Conservation (phyloP, 2,888 invertebrate species). For the Agrilus cyanescens region DNA sequence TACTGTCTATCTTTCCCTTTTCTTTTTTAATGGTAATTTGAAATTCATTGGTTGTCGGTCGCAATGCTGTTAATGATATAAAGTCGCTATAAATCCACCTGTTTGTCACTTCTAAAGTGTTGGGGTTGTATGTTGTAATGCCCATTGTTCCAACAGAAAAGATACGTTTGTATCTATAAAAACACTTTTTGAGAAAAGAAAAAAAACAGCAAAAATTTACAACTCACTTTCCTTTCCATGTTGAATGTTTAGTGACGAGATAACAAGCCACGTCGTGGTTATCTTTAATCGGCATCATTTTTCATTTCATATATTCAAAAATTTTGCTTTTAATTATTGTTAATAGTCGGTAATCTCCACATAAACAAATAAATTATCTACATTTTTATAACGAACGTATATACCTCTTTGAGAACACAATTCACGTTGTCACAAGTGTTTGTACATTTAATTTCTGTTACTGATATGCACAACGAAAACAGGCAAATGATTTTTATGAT, state of each 20-base stretch:
- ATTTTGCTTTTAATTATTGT: neutral
- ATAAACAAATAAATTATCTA: too few relatives aligned
- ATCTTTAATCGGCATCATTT: constrained; percentile 75
- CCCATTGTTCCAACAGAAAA: constrained; percentile 93
- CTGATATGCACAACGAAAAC: too few relatives aligned
- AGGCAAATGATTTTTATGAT: too few relatives aligned
- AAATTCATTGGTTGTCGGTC: constrained; percentile 48
- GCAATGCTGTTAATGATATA: constrained; percentile 41
- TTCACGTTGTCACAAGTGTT: too few relatives aligned
- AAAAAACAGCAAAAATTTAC: constrained; percentile 6
- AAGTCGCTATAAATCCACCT: constrained; percentile 82
- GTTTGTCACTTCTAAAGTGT: constrained; percentile 81
- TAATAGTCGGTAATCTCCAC: neutral
- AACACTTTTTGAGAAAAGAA: constrained; percentile 1
- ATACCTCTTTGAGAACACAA: too few relatives aligned
- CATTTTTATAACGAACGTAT: too few relatives aligned
- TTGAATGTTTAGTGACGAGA: constrained; percentile 89
- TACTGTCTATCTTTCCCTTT: constrained; percentile 73
- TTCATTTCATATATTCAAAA: constrained; percentile 19
- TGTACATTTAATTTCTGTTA: too few relatives aligned
- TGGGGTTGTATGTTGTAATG: constrained; percentile 95
- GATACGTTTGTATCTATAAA: constrained; percentile 79
- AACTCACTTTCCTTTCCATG: constrained; percentile 91
- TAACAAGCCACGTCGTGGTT: constrained; percentile 95
- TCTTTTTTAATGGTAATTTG: constrained; percentile 78